Conservation (phyloP, 2,797 vertebrate genomes). For the Atherinosoma microstoma region DNA sequence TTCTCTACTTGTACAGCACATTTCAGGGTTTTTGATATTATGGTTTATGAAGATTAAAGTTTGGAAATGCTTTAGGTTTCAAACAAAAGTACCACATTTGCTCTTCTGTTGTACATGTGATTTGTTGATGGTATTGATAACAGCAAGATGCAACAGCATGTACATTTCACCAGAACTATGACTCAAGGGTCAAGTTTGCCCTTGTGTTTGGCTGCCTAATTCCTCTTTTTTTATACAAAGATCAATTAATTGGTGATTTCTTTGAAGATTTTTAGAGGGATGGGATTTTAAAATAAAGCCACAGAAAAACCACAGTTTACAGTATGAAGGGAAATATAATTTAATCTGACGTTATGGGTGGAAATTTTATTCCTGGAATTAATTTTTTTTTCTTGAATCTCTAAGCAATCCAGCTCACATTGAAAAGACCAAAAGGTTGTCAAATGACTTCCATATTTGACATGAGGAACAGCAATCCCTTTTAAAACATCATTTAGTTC, state of each 20-base stretch:
- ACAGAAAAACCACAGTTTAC: background rate
- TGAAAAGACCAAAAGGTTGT: conserved; percentile 24
- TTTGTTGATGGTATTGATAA: background rate
- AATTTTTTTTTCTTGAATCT: too few species aligned
- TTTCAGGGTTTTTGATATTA: background rate
- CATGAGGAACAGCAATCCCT: conserved; percentile 14
- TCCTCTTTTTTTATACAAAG: too few species aligned
- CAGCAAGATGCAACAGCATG: background rate
- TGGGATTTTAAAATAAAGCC: too few species aligned
- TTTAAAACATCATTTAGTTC: conserved; percentile 9
- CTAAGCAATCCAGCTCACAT: background rate
- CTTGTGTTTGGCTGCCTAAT: too few species aligned
- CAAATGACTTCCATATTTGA: conserved; percentile 17
- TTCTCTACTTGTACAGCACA: background rate
- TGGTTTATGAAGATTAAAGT: background rate
- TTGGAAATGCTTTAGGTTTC: background rate
- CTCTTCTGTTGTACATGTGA: background rate
- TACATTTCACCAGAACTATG: too few species aligned
- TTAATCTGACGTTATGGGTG: conserved; percentile 45
- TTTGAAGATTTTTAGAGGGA: too few species aligned
- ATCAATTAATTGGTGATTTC: too few species aligned
- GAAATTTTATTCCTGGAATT: conserved; percentile 24
- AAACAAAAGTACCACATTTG: background rate
- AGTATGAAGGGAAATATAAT: background rate
- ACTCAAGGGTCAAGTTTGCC: too few species aligned